Conservation (phyloP, 2,797 vertebrate species). For the Eupleurogrammus muticus region DNA sequence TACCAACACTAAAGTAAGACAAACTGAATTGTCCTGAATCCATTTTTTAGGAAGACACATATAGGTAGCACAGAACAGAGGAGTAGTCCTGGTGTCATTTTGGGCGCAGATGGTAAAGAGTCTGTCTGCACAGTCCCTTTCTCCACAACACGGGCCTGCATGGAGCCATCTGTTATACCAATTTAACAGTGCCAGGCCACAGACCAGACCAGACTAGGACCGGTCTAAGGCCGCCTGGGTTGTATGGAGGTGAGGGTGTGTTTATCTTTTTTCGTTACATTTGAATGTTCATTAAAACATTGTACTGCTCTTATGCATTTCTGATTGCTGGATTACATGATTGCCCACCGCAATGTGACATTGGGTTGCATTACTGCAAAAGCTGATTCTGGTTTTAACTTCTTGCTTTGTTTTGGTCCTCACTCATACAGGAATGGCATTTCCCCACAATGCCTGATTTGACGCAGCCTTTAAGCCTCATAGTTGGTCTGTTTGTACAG, state of each 20-base stretch:
- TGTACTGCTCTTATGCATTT: too few species aligned
- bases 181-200: constrained; percentile 37
- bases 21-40: constrained; percentile 12
- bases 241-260: too few species aligned
- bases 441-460: too few species aligned
- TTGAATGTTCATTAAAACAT: too few species aligned
- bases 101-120: constrained; percentile 68
- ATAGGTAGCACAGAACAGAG: constrained; percentile 16
- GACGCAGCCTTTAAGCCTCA: constrained; percentile 1
- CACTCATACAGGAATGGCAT: too few species aligned
- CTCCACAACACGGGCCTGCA: constrained; percentile 39
- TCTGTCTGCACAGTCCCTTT: constrained; percentile 45
- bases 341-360: too few species aligned
- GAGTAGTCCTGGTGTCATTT: constrained; percentile 21
- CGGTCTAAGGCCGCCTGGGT: constrained; percentile 12
- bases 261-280: too few species aligned
- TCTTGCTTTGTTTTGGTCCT: too few species aligned
- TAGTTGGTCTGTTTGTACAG: constrained; percentile 13
- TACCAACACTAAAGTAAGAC: background rate
- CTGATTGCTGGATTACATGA: too few species aligned
- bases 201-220: constrained; percentile 22
- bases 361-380: too few species aligned
- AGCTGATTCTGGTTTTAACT: too few species aligned
- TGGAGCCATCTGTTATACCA: constrained; percentile 72
- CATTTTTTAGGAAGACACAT: background rate